phyloP scores from a whole-genome alignment of 2,888 invertebrate genomes.

The Tipula confusa region DNA sequence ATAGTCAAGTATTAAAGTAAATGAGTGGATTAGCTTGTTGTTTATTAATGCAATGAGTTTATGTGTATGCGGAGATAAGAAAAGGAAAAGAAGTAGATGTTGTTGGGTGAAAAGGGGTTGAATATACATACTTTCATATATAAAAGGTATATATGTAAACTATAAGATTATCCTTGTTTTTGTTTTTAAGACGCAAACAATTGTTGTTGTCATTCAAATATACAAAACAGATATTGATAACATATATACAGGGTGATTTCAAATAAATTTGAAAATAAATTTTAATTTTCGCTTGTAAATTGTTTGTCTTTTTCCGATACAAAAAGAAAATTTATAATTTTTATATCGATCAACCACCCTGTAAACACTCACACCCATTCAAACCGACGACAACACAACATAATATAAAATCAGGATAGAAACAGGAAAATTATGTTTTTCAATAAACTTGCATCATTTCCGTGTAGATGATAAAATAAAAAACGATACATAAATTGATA shows the following conservation, averaged over 20 bases:
- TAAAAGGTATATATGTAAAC: not conserved
- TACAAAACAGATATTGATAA: not conserved
- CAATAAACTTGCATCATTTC: conserved; percentile 3
- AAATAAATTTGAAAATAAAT: no score
- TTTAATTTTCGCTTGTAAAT: no score
- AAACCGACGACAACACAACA: not conserved
- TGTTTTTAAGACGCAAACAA: not conserved
- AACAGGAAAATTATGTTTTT: not conserved
- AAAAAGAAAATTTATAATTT: no score
- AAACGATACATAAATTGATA: not conserved
- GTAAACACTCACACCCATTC: not conserved
- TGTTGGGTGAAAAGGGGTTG: not conserved
- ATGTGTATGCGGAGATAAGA: not conserved
- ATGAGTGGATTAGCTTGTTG: conserved; percentile 3
- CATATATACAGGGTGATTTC: not conserved
- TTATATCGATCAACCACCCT: no score
- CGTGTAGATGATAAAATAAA: not conserved
- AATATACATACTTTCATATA: not conserved
- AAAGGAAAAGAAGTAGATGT: not conserved
- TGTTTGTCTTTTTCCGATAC: no score
- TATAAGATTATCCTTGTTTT: not conserved
- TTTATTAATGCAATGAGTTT: not conserved
- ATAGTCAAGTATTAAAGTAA: conserved; percentile 3
- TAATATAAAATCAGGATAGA: not conserved
- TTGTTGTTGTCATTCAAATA: not conserved